A percentile compares a stretch with the other conserved stretches of the same genome.
Evolutionary conservation across 2,113 vertebrate species (phyloP).

Genomic region (Noturus placidus): DNA sequence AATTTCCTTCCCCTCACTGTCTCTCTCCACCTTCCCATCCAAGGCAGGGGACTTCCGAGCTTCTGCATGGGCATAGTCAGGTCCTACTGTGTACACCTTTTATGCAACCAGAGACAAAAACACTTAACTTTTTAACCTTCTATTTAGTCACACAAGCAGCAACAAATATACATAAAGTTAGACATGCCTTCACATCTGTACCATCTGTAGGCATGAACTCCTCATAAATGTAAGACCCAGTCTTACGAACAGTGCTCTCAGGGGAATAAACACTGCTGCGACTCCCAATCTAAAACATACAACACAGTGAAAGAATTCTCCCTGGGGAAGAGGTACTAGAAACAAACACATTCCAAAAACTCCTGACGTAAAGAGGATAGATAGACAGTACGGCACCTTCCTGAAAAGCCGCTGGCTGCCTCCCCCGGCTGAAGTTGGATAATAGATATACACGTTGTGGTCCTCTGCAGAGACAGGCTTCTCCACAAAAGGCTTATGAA

Average conservation of each 20-base stretch:
- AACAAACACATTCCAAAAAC: not conserved
- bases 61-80: slow-evolving; percentile 94
- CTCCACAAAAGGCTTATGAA: slow-evolving; percentile 96
- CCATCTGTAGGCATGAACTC: slow-evolving; percentile 99
- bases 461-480: slow-evolving; percentile 96
- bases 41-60: slow-evolving; percentile 94
- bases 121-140: not conserved
- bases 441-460: slow-evolving; percentile 98
- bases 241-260: slow-evolving; percentile 93
- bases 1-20: slow-evolving; percentile 96
- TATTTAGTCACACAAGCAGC: not conserved
- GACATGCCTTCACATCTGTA: slow-evolving; percentile 91
- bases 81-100: slow-evolving; percentile 96
- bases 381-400: slow-evolving; percentile 75
- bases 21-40: slow-evolving; percentile 94
- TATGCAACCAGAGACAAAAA: not conserved
- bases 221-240: slow-evolving; percentile 96
- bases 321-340: not conserved
- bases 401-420: slow-evolving; percentile 96
- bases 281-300: slow-evolving; percentile 85
- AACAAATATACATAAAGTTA: slow-evolving; percentile 13
- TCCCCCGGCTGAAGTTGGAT: slow-evolving; percentile 92
- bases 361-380: not conserved
- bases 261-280: slow-evolving; percentile 97
- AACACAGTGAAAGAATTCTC: not conserved